Percentiles rank a stretch among this genome's conserved stretches.
Evolutionary conservation across 2,888 invertebrate genomes (phyloP).

Genomic region (Pocota personata): DNA sequence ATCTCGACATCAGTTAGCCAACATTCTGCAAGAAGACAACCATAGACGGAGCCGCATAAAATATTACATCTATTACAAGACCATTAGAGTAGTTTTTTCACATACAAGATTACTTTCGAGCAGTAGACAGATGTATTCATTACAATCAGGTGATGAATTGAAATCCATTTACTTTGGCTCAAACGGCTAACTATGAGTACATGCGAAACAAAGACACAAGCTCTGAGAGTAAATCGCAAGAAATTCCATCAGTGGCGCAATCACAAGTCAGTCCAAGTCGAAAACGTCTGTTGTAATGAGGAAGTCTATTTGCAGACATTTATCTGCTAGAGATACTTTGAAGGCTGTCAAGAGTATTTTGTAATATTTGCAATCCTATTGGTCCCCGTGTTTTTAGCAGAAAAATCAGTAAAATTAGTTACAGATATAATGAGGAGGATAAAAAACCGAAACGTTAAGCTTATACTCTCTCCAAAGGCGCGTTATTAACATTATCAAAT

Average conservation of each 20-base stretch:
- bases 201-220: slow-evolving; percentile 33
- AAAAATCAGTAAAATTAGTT: not conserved
- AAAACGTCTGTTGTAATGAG: slow-evolving; percentile 54
- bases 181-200: slow-evolving; percentile 29
- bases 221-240: slow-evolving; percentile 13
- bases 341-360: slow-evolving; percentile 46
- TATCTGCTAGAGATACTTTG: slow-evolving; percentile 18
- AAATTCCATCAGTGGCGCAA: slow-evolving; percentile 53
- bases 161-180: slow-evolving; percentile 40
- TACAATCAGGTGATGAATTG: slow-evolving; percentile 60
- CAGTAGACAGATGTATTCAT: slow-evolving; percentile 27
- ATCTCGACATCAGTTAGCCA: slow-evolving; percentile 20
- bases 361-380: slow-evolving; percentile 1
- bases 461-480: not conserved
- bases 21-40: not conserved
- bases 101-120: slow-evolving; percentile 7
- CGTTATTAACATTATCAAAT: slow-evolving; percentile 24
- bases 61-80: slow-evolving; percentile 30
- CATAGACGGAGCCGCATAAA: slow-evolving; percentile 9
- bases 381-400: not conserved
- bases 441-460: not conserved
- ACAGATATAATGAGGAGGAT: too few relatives aligned
- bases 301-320: slow-evolving; percentile 50
- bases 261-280: slow-evolving; percentile 11
- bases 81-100: slow-evolving; percentile 16